Evolutionary conservation across 2,888 invertebrate species (phyloP).

Genomic region (Lasioglossum figueresi): DNA sequence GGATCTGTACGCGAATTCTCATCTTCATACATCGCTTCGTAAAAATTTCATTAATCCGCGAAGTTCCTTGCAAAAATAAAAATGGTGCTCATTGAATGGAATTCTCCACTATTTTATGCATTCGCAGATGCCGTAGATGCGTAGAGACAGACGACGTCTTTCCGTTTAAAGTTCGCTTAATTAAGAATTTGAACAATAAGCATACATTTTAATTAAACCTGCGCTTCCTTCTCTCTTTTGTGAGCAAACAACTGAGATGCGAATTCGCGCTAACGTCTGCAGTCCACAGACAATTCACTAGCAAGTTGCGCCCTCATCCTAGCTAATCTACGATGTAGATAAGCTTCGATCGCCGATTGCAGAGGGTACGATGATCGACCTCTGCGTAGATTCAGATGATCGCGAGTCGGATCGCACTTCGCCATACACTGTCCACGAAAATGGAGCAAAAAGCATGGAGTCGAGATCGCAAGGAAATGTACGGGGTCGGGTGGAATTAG

Average conservation of each 20-base stretch:
- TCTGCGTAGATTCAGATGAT: neutral
- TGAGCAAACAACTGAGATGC: neutral
- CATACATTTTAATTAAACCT: too few species aligned
- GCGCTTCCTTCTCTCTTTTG: neutral
- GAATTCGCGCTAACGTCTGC: neutral
- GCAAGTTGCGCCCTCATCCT: neutral
- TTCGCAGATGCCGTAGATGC: neutral
- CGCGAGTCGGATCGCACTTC: neutral
- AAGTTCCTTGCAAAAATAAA: neutral
- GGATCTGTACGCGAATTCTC: neutral
- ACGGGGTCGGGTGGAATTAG: conserved; percentile 19
- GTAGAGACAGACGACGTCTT: neutral
- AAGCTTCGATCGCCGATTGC: neutral
- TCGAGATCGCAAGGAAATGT: conserved; percentile 53
- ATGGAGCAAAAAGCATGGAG: conserved; percentile 64
- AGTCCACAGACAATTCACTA: neutral
- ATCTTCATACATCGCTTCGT: neutral
- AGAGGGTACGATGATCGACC: neutral
- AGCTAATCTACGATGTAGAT: neutral
- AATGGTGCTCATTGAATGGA: neutral
- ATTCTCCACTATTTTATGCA: neutral
- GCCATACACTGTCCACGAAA: conserved; percentile 45
- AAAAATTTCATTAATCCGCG: neutral
- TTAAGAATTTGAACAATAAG: neutral
- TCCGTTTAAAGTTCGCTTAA: neutral